These are phyloP conservation scores for Onthophagus sagittarius DNA, from an alignment of 2,888 invertebrate genomes.

Conservation along the genomic window DNA sequence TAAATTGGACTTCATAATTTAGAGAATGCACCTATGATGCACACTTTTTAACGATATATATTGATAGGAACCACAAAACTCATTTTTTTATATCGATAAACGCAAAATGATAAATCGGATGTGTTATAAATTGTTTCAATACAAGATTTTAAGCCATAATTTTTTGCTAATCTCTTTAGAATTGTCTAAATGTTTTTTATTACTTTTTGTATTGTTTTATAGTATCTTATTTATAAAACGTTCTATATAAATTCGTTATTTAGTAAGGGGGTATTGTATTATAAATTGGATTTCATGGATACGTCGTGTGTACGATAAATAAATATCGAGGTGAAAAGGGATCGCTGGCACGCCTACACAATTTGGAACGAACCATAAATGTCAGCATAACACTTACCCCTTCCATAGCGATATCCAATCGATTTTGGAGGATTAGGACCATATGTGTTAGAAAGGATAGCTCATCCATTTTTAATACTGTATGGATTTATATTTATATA, in stretches of 20 bases:
- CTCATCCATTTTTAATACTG: not conserved
- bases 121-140: not conserved
- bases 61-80: not conserved
- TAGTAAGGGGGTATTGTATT: too few species aligned
- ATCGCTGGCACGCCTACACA: constrained; percentile 27
- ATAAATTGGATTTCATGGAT: too few species aligned
- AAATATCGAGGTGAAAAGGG: not conserved
- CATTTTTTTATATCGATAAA: not conserved
- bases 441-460: constrained; percentile 20
- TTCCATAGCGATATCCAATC: constrained; percentile 29
- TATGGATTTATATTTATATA: not conserved
- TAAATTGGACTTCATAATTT: not conserved
- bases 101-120: not conserved
- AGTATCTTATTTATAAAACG: too few species aligned
- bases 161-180: not conserved
- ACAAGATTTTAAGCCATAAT: not conserved
- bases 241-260: too few species aligned
- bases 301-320: not conserved
- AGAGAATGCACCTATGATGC: not conserved
- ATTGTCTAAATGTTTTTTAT: too few species aligned
- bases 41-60: not conserved
- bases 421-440: constrained; percentile 31
- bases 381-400: constrained; percentile 25
- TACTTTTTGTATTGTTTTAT: too few species aligned
- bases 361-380: constrained; percentile 27